Evolutionary conservation across 2,888 invertebrate genomes (phyloP), one percentile per base, ranked within the genome.

Genomic region (Autographa gamma): DNA sequence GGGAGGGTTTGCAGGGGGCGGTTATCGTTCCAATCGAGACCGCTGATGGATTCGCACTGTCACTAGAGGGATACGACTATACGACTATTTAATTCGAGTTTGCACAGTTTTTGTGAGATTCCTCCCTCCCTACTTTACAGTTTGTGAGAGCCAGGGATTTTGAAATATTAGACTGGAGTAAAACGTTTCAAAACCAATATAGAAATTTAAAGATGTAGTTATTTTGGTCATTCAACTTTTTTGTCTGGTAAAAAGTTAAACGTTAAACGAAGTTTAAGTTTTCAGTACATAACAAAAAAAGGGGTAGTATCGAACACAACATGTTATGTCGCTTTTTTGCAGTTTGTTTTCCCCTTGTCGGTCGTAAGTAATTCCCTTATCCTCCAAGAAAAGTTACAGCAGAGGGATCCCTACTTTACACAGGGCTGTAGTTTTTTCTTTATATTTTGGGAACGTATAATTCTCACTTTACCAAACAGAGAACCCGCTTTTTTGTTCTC

Each of bases 71-170:
- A 91, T 93, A 91, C 92, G 92, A 90, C 92, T 90, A 91, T 93
- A 91, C 92, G 92, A 90, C 92, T 90, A 91, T 94, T 94, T 93
- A 93, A 93, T 93, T 93, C 91, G 90, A 92, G 91, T 93, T 93
- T 89, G 88, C 88, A 86, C 88, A 88, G 89, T 93, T 93, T 93
- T 93, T 93, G 87, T 79, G 85, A 85, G 87, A 84, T 88, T 90
- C 90, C 86, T 86, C 85, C 81, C 84, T 82, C 81, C 78, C 84
- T 83, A 85, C 83, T 85, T 87, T 83, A 87, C 89, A 86, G 88
- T 86, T 76, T 79, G 80, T 82, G 82, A 79, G 81, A 82, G 78
- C 76, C 80, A 84, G 78, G 78, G 82, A 78, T 85, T 86, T 82
- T 82, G 86, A 85, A 85, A 88, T 84, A 84, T 87, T 84, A 83